Percentiles rank a stretch among this genome's conserved stretches.
Conservation (phyloP, 2,113 vertebrate species). For the Aphyosemion australe region DNA sequence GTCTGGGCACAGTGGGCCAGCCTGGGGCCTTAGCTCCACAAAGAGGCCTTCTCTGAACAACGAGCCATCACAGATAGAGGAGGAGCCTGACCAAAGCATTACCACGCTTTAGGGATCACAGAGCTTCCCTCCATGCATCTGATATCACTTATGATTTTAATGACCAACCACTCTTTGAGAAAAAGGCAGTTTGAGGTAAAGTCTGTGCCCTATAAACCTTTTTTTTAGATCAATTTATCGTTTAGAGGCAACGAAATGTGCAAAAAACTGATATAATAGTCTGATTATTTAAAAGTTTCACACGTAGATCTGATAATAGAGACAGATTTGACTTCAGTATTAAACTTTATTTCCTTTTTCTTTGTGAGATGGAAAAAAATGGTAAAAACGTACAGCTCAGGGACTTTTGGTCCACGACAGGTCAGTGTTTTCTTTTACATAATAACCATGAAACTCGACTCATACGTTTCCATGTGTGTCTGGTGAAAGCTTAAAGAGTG, state of each 20-base stretch:
- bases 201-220: neutral
- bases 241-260: neutral
- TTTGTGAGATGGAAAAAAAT: slow-evolving; percentile 80
- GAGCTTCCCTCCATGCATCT: slow-evolving; percentile 68
- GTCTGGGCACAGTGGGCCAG: slow-evolving; percentile 72
- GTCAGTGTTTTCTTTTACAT: slow-evolving; percentile 78
- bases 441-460: slow-evolving; percentile 80
- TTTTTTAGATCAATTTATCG: neutral
- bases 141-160: slow-evolving; percentile 72
- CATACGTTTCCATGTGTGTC: slow-evolving; percentile 78
- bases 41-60: slow-evolving; percentile 77
- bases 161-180: slow-evolving; percentile 58
- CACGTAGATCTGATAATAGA: slow-evolving; percentile 2
- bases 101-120: slow-evolving; percentile 67
- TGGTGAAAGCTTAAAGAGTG: slow-evolving; percentile 79
- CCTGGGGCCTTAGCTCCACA: slow-evolving; percentile 70
- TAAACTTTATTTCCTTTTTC: slow-evolving; percentile 83
- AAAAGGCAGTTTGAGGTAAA: slow-evolving; percentile 20
- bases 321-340: slow-evolving; percentile 67
- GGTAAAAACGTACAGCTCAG: slow-evolving; percentile 81
- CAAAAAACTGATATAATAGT: neutral
- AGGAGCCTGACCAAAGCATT: slow-evolving; percentile 75
- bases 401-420: slow-evolving; percentile 76
- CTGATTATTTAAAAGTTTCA: neutral
- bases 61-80: slow-evolving; percentile 64